Evolutionary conservation across 37 sponge, comb jelly and placozoan species (phyloP), one percentile per base, ranked within the genome.

Genomic region (Mnemiopsis leidyi): DNA sequence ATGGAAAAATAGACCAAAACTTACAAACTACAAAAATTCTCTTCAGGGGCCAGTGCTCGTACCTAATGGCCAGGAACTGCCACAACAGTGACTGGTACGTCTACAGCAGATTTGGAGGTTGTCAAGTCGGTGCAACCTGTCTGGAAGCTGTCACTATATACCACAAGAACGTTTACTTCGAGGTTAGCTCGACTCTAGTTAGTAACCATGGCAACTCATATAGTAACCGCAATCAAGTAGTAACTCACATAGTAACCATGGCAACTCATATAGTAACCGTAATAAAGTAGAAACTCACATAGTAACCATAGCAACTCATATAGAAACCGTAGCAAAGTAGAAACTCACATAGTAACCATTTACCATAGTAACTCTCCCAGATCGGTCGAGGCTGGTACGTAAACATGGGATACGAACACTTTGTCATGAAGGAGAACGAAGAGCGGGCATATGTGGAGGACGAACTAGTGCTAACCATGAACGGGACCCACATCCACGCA

Each of bases 341-440:
- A n/a, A n/a, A n/a, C n/a, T n/a, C n/a, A n/a, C n/a, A n/a, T n/a
- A n/a, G n/a, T n/a, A n/a, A n/a, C n/a, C n/a, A n/a, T n/a, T n/a
- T n/a, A n/a, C n/a, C n/a, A n/a, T n/a, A n/a, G n/a, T n/a, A n/a
- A n/a, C n/a, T n/a, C n/a, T n/a, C n/a, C 1, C 61, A 85, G 90
- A 33, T 85, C 25, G 90, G 90, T 0, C 7, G 90, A 21, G 90
- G 90, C 39, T 85, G 90, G 90, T 85, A 85, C 36, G 90, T 85
- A 37, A 85, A 85, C 90, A 38, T 85, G 61, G 90, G 90, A 0
- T n/a, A 40, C 61, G 40, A 38, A n/a, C 39, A 85, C 90, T 85
- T 85, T 26, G 29, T 40, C 61, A 85, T 85, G 90, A 36, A n/a
- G 30, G 90, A 85, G 61, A 39, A 40, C 23, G 90, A 85, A 20